Conservation (phyloP, 2,113 vertebrate genomes). For the Vanacampus margaritifer region DNA sequence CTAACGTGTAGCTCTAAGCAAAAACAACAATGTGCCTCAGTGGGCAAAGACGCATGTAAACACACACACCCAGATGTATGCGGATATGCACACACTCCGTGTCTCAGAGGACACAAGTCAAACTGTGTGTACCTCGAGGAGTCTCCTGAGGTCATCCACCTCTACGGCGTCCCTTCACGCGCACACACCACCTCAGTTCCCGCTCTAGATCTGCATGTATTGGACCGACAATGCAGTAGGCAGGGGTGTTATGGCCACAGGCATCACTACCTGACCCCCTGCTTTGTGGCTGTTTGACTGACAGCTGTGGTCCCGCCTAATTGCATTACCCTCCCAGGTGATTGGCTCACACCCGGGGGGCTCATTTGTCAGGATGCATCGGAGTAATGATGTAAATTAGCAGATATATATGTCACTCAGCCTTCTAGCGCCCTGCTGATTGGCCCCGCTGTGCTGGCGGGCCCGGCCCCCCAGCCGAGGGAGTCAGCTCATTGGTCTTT, state of each 20-base stretch:
- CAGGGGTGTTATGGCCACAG: constrained; percentile 61
- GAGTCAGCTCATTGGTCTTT: constrained; percentile 70
- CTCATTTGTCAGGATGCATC: constrained; percentile 75
- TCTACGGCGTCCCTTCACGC: constrained; percentile 7
- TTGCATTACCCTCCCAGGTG: constrained; percentile 78
- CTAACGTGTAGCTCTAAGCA: neutral
- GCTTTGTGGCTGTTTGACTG: constrained; percentile 64
- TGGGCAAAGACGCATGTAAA: constrained; percentile 34
- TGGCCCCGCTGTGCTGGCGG: constrained; percentile 60
- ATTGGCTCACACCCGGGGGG: constrained; percentile 71
- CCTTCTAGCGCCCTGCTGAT: constrained; percentile 60
- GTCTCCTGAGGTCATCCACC: constrained; percentile 20
- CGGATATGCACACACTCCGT: constrained; percentile 22
- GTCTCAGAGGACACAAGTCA: constrained; percentile 45
- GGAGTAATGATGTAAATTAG: constrained; percentile 76
- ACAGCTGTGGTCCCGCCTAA: constrained; percentile 75
- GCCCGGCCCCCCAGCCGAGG: constrained; percentile 57
- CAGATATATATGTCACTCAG: constrained; percentile 71
- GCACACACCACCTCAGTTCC: neutral
- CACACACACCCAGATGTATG: constrained; percentile 38
- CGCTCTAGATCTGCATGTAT: constrained; percentile 19
- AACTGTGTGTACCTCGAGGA: constrained; percentile 45
- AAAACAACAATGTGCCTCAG: constrained; percentile 50
- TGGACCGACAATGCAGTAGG: constrained; percentile 44
- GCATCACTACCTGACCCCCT: constrained; percentile 56